phyloP scores from a whole-genome alignment of 2,888 invertebrate genomes.

The Lobophora halterata region DNA sequence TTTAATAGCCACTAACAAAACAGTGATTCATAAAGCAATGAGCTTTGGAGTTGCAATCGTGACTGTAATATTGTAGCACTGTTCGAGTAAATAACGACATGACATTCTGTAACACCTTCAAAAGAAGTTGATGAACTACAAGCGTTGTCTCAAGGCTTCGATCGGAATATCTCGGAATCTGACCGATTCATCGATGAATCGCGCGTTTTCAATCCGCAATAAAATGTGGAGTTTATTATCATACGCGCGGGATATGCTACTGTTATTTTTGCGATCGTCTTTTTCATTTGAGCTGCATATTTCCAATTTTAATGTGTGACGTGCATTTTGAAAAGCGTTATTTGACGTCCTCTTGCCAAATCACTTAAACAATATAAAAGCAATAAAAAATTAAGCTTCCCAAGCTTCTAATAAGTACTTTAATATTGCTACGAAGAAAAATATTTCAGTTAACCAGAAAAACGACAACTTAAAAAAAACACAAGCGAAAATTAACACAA shows the following conservation, averaged over 20 bases:
- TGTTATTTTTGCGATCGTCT: constrained; percentile 14
- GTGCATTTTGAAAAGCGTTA: no score
- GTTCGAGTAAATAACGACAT: constrained; percentile 22
- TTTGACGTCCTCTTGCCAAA: no score
- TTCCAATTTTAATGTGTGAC: no score
- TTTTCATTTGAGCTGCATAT: constrained; percentile 12
- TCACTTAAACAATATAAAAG: no score
- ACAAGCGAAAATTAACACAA: no score
- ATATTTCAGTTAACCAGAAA: no score
- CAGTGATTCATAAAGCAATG: no score
- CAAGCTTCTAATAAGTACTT: no score
- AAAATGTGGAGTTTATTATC: constrained; percentile 37
- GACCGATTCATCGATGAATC: constrained; percentile 29
- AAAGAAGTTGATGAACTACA: constrained; percentile 38
- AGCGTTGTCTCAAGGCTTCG: constrained; percentile 41
- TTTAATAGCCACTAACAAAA: no score
- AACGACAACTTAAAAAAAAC: no score
- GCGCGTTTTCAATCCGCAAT: constrained; percentile 33
- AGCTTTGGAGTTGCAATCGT: not conserved
- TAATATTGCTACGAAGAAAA: no score
- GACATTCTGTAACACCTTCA: constrained; percentile 24
- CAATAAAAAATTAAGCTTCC: no score
- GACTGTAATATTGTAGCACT: not conserved
- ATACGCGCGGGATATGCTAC: constrained; percentile 18
- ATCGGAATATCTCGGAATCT: constrained; percentile 38